Evolutionary conservation across 2,797 vertebrate genomes (phyloP).

Genomic region (Masticophis lateralis): DNA sequence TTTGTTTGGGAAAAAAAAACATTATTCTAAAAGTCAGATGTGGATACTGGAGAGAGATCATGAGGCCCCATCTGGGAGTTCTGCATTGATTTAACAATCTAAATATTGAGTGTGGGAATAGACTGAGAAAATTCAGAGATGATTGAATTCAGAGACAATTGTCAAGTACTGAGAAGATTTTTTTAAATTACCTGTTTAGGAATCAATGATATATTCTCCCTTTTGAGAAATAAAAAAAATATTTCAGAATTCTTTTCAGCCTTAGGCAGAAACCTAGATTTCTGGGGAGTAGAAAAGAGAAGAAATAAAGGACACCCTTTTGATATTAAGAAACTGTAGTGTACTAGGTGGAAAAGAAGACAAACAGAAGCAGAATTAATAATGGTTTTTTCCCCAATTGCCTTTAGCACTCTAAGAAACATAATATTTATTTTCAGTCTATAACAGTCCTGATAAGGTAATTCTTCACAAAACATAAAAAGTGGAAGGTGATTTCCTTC

Average conservation of each 20-base stretch:
- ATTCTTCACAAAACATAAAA: neutral
- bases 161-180: neutral
- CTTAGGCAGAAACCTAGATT: neutral
- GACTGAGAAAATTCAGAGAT: neutral
- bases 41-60: neutral
- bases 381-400: neutral
- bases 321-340: neutral
- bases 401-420: neutral
- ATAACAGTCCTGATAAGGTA: neutral
- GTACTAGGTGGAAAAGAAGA: neutral
- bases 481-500: neutral
- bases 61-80: neutral
- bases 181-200: neutral
- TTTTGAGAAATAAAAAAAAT: neutral
- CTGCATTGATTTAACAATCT: neutral
- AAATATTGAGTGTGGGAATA: neutral
- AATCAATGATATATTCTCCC: neutral
- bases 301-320: neutral
- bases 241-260: neutral
- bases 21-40: neutral
- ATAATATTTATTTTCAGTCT: neutral
- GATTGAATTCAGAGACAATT: neutral
- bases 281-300: neutral
- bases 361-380: neutral
- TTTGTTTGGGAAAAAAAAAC: neutral